phyloP scores from a whole-genome alignment of 2,797 vertebrate genomes.

The Phylloscopus collybita region DNA sequence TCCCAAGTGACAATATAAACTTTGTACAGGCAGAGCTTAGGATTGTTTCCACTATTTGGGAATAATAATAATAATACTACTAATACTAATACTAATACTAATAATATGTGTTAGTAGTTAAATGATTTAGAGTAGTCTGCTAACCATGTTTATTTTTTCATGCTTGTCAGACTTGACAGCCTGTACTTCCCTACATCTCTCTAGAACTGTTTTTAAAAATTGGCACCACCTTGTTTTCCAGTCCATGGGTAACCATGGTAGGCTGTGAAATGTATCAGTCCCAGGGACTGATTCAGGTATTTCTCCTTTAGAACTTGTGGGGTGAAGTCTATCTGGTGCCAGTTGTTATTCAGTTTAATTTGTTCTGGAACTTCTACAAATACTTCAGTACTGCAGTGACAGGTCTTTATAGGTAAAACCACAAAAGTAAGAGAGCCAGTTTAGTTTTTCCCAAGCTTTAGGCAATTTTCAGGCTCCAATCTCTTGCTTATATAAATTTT shows the following conservation, averaged over 20 bases:
- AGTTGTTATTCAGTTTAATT: not conserved
- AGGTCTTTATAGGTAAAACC: not conserved
- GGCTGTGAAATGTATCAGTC: not conserved
- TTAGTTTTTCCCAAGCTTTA: not conserved
- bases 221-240: not conserved
- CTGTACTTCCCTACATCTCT: not conserved
- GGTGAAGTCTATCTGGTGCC: not conserved
- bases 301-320: not conserved
- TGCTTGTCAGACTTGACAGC: not conserved
- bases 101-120: not conserved
- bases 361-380: not conserved
- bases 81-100: not conserved
- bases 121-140: not conserved
- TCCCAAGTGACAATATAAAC: not conserved
- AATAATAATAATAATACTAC: not conserved
- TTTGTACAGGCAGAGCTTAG: not conserved
- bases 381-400: not conserved
- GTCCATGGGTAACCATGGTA: accelerated
- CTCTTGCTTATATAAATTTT: not conserved
- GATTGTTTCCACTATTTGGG: not conserved
- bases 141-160: not conserved
- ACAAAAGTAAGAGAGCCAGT: not conserved
- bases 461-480: not conserved
- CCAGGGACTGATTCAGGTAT: not conserved
- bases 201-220: not conserved